Percentiles rank a stretch among this genome's conserved stretches.
Conservation (phyloP, 2,797 vertebrate species). For the Syngnathus rostellatus region DNA sequence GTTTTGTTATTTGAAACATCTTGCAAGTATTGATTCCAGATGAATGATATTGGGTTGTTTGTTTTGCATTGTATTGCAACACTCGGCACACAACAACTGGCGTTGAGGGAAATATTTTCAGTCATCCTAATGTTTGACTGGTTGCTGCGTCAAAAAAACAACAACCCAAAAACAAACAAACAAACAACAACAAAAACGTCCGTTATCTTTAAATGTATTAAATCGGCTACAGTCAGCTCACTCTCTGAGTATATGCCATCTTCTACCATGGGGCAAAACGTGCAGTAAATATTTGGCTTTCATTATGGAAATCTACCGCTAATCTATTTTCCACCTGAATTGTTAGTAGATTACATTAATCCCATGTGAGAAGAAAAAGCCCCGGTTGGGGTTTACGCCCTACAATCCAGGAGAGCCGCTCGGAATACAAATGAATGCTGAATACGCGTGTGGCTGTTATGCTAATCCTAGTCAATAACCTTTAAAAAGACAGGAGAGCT, state of each 20-base stretch:
- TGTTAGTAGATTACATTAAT: neutral
- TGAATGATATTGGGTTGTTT: too few species aligned
- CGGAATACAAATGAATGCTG: neutral
- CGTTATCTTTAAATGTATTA: too few species aligned
- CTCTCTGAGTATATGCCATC: neutral
- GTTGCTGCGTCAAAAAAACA: too few species aligned
- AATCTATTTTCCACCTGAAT: neutral
- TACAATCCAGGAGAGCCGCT: neutral
- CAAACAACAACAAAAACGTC: too few species aligned
- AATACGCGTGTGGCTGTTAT: neutral
- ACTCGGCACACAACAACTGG: too few species aligned
- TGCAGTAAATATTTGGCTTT: neutral
- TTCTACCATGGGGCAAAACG: neutral
- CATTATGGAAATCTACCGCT: neutral
- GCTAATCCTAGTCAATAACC: neutral
- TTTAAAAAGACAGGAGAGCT: neutral
- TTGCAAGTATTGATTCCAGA: too few species aligned
- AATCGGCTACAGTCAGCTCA: too few species aligned
- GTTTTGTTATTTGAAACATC: neutral
- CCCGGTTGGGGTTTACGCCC: neutral
- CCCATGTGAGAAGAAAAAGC: neutral
- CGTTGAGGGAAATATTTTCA: too few species aligned
- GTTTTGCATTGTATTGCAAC: too few species aligned
- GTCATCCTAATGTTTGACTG: too few species aligned
- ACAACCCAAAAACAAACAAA: too few species aligned